Evolutionary conservation across 35 echinoderm and acorn worm species (phyloP), one percentile per base, ranked within the genome.

Genomic region (Heliocidaris tuberculata): DNA sequence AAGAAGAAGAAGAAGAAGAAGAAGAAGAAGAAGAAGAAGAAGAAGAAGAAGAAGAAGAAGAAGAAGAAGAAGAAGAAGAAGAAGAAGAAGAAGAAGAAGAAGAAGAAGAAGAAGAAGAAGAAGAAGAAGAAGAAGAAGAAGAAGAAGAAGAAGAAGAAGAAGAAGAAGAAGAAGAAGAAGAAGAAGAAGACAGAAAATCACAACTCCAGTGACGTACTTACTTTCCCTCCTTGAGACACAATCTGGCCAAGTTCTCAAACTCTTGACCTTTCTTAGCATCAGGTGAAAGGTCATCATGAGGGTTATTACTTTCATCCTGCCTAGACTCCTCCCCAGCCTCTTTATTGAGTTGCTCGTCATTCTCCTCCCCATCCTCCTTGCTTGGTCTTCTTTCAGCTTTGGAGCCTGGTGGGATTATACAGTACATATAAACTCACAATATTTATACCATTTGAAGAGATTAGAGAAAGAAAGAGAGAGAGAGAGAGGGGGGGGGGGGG

Each of bases 151-250:
- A 52, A 52, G 50, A 7, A 5, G 50, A 52, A 52, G 8, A 7
- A 42, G 35, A 42, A 42, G 35, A 3, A 42, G 35, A 3, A 42
- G 35, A 42, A 42, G 35, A 2, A 85, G n/a, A 93, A 93, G 92
- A 93, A 93, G 47, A 85, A 85, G 65, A 94, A 94, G 52, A 52
- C 3, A 93, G 35, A 42, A 42, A 42, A n/a, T 50, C 9, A 50
- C 49, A 4, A 52, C 50, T 52, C 50, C 12, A 8, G 6, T 52
- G 50, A 5, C 50, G 47, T n/a, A 90, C 98, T 94, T 95, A 99
- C 98, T 96, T 99, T 50, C 95, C 96, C 94, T 99, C 98, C 78
- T 94, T 95, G 4, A 97, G 94, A 87, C 98, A 99, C 11, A 99
- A 93, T 48, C 94, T 97, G 27, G 98, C 95, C 49, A 99, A 91